Conservation (phyloP, 2,113 vertebrate species). For the Gila orcuttii region DNA sequence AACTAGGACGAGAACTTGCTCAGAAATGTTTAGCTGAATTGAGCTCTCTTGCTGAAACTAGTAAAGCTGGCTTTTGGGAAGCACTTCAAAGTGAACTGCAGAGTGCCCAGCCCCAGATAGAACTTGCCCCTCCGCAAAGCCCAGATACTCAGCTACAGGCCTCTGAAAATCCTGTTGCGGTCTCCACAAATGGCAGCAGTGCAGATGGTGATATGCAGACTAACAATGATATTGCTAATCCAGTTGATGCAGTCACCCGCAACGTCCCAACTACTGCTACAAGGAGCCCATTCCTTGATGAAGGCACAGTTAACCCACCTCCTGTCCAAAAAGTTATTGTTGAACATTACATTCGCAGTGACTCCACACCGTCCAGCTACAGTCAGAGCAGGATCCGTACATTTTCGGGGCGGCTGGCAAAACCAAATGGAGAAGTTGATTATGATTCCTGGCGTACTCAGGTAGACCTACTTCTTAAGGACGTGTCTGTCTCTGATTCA, state of each 20-base stretch:
- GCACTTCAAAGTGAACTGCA: neutral
- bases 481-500: conserved; percentile 9
- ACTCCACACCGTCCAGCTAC: conserved; percentile 1
- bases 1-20: neutral
- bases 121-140: neutral
- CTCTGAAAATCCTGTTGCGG: neutral
- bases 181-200: conserved; percentile 1
- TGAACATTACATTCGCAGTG: conserved; percentile 29
- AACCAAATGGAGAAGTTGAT: conserved; percentile 40
- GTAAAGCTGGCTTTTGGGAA: conserved; percentile 23
- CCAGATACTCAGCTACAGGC: neutral
- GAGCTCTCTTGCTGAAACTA: conserved; percentile 13
- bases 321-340: conserved; percentile 29
- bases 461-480: conserved; percentile 29
- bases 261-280: too few species aligned
- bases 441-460: conserved; percentile 40
- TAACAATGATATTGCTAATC: too few species aligned
- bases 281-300: too few species aligned
- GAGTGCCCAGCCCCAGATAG: neutral
- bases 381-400: conserved; percentile 26
- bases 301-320: conserved; percentile 20
- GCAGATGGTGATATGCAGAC: too few species aligned
- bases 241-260: too few species aligned
- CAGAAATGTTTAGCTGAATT: conserved; percentile 22
- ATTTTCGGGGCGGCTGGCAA: conserved; percentile 27